Evolutionary conservation across 2,797 vertebrate genomes (phyloP), one percentile per base, ranked within the genome.

Genomic region (Menidia menidia): DNA sequence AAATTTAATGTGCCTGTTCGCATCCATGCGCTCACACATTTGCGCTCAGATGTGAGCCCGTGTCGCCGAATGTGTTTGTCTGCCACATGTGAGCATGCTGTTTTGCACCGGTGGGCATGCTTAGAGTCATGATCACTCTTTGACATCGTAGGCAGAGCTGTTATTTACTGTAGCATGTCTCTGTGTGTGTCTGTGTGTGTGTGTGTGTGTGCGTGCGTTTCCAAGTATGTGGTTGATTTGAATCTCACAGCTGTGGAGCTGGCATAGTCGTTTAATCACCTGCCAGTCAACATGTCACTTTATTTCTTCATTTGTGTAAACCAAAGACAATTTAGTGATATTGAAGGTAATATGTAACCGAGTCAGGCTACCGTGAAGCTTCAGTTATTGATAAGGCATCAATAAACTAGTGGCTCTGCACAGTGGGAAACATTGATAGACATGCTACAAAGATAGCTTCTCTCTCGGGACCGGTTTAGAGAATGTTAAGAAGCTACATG

Each of bases 351-450:
- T 73, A 53, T 65, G 71, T 70, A 31, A 71, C n/a, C 50, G 42
- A 81, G 68, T 56, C 73, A 64, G 43, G 10, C 33, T 55, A 67
- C 58, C 71, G 18, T 8, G 45, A 66, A 71, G 74, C 61, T 70
- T 80, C 62, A 66, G 78, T 59, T 84, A 89, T 91, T 84, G 89
- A 88, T 83, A 86, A 87, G 62, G 15, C 61, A 73, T 86, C 73
- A 86, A 86, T 86, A 82, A 75, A 59, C 81, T 47, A 83, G 68
- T 35, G 63, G 71, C 68, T 25, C 60, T 25, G 59, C 64, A 71
- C 39, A 53, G 57, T 1, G 16, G 51, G 54, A 60, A 25, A 59
- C 65, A 60, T 53, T 81, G 71, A 82, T 55, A 71, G 84, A 57
- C 59, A 52, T 64, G 39, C 31, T 47, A 57, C 56, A 61, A 77